Evolutionary conservation across 2,888 invertebrate genomes (phyloP), one percentile per base, ranked within the genome.

Genomic region (Dryomyza anilis): DNA sequence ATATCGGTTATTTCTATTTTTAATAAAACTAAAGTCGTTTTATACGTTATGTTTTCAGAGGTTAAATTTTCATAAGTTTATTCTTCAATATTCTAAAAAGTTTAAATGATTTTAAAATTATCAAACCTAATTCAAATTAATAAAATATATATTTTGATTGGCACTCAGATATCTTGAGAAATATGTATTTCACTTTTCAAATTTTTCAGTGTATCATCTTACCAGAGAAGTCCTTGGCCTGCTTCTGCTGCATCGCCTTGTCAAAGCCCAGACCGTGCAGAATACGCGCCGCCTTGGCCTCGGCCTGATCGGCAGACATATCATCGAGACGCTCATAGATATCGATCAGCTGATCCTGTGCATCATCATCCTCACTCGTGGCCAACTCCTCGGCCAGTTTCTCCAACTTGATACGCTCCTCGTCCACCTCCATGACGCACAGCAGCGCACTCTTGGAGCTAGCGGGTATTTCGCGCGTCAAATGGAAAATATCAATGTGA

Each of bases 381-480:
- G 93, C 91, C 68, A 99, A 86, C 76, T 91, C 89, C 77, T 99
- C 99, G 0, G 96, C 96, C 53, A 98, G 86, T 79, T 91, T 91
- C 82, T 99, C 99, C 58, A 99, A 85, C 69, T 93, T 87, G 62
- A 95, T 86, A 62, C 98, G 87, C 80, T 98, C 98, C 77, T 94
- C 91, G 77, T 99, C 99, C 0, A 99, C 99, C 83, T 99, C 98
- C 93, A 98, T 95, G 39, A 99, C 99, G 81, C 96, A 95, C 81
- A 96, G 87, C 61, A 99, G 86, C 3, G 99, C 99, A 12, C 94
- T 90, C 85, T 98, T 98, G 76, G 96, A 94, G 68, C 95, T 95
- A n/a, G 99, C 98, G 0, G 96, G 93, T 91, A 98, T 98, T 86
- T 99, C 99, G 57, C 98, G 89, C 10, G 95, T 93, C 80, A 99